These are phyloP conservation scores for Phallusia fumigata DNA, from an alignment of 23 tunicate species.

Conservation along the genomic window DNA sequence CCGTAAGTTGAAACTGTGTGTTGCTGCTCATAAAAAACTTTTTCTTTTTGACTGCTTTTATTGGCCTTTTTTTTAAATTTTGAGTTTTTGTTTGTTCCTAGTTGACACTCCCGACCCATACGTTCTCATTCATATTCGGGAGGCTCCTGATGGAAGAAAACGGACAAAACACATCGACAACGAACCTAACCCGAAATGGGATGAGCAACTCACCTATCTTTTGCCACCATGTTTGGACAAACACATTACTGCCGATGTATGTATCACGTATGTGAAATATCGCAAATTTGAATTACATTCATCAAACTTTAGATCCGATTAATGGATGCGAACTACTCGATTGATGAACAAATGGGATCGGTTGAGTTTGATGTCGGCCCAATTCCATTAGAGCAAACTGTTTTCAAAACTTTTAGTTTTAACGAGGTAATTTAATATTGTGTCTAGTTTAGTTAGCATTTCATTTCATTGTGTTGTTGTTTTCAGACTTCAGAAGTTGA, in stretches of 20 bases:
- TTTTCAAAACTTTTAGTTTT: constrained; percentile 68
- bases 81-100: too few species aligned
- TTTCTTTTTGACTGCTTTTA: too few species aligned
- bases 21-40: too few species aligned
- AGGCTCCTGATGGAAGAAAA: constrained; percentile 72
- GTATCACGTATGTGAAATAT: neutral
- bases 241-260: constrained; percentile 43
- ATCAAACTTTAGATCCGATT: constrained; percentile 48
- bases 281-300: neutral
- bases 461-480: neutral
- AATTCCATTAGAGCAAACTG: constrained; percentile 40
- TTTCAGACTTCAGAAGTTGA: constrained; percentile 94
- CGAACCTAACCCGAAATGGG: constrained; percentile 79
- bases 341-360: constrained; percentile 69
- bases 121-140: constrained; percentile 59
- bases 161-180: constrained; percentile 62
- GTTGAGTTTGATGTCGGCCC: constrained; percentile 69
- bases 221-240: constrained; percentile 16
- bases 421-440: constrained; percentile 35
- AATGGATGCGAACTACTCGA: constrained; percentile 85
- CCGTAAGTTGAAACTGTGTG: constrained; percentile 36
- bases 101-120: constrained; percentile 96
- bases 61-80: too few species aligned
- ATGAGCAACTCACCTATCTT: constrained; percentile 59
- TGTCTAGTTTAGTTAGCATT: neutral